Evolutionary conservation across 2,888 invertebrate genomes (phyloP).

Genomic region (Amiota communis): DNA sequence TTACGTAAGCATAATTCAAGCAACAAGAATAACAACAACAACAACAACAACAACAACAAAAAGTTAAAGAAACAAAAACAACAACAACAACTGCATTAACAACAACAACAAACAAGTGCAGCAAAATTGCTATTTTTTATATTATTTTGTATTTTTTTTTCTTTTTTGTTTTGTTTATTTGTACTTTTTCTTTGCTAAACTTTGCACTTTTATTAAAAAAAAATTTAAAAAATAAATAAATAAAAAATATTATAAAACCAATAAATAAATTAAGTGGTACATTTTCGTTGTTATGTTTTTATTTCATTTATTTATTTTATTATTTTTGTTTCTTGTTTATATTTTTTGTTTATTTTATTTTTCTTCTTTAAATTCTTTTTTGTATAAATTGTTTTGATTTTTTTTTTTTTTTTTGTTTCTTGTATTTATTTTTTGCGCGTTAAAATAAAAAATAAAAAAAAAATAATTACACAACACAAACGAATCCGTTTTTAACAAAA

Average conservation of each 20-base stretch:
- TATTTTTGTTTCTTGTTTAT: slow-evolving; percentile 1
- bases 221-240: neutral
- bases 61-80: slow-evolving; percentile 3
- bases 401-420: too few relatives aligned
- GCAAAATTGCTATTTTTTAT: neutral
- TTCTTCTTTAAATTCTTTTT: neutral
- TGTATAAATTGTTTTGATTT: neutral
- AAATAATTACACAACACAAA: neutral
- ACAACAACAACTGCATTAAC: neutral
- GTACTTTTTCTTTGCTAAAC: slow-evolving; percentile 37
- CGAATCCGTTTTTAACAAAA: neutral
- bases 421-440: slow-evolving; percentile 1
- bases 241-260: slow-evolving; percentile 1
- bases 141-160: neutral
- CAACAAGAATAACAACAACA: neutral
- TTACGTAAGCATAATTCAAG: neutral
- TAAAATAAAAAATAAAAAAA: neutral
- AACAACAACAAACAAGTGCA: slow-evolving; percentile 19
- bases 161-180: slow-evolving; percentile 30
- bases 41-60: neutral
- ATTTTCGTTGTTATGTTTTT: neutral
- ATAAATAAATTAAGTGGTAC: neutral
- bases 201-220: slow-evolving; percentile 46
- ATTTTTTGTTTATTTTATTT: neutral
- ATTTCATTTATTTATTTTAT: neutral